Conservation (phyloP, 1,140 invertebrate species). For the Diachasmimorpha longicaudata region DNA sequence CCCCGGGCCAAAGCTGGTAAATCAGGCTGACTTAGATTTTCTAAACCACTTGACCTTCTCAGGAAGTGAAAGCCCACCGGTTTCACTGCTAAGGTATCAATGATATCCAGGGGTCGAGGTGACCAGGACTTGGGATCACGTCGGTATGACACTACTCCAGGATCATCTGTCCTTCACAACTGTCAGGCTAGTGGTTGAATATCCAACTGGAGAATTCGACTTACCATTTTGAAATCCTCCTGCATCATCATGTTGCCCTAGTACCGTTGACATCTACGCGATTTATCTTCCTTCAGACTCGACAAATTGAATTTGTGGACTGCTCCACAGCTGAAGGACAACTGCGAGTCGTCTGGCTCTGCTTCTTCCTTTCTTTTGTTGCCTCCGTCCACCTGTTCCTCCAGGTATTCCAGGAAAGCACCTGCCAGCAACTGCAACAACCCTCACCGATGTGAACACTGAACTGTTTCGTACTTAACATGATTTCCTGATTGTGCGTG, state of each 20-base stretch:
- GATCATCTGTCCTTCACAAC: background rate
- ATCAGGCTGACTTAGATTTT: background rate
- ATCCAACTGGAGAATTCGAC: conserved; percentile 5
- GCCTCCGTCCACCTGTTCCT: background rate
- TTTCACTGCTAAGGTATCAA: background rate
- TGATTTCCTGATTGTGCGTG: conserved; percentile 51
- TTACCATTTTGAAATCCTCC: background rate
- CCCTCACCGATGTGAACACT: background rate
- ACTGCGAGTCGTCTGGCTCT: background rate
- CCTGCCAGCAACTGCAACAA: background rate
- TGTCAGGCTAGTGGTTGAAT: background rate
- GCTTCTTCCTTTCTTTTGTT: too few species aligned
- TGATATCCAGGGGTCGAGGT: background rate
- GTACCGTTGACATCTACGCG: conserved; percentile 60
- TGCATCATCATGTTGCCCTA: conserved; percentile 41
- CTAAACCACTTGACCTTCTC: background rate
- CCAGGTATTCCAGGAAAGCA: background rate
- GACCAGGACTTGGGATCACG: background rate
- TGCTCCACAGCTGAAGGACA: background rate
- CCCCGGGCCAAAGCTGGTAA: conserved; percentile 24
- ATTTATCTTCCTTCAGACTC: conserved; percentile 59
- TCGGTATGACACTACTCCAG: background rate
- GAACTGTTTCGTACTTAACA: conserved; percentile 28
- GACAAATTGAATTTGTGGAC: conserved; percentile 45
- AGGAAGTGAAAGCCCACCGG: background rate